Base-by-base conservation (phyloP, 2,888 invertebrate species). In the Lasioglossum morio region DNA sequence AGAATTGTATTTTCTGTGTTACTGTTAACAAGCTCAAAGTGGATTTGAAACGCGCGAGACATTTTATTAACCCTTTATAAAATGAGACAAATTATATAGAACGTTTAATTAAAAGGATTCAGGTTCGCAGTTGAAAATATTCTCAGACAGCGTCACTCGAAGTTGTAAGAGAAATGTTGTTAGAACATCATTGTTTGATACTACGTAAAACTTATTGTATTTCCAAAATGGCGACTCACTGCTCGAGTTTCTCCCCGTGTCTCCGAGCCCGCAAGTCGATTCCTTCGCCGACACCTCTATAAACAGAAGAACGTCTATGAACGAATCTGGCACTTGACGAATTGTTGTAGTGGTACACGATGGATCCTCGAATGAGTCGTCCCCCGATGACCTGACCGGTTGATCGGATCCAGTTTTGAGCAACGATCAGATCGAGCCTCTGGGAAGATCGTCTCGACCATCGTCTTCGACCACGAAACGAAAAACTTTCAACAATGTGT, bases 291-390 rank as follows among this genome's bases (percentile, higher is more conserved):
- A 8, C 66, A 8, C 66, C 34, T 16, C 66, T 66, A n/a, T 16
- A 46, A 78, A 82, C 46, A 1, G 72, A 57, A 79, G 16, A 66
- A 34, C 66, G 83, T 79, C 75, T 79, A 79, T 60, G 77, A 77
- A 70, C 69, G 77, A 78, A 60, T 83, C 82, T 63, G 83, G 75
- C 84, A 76, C 46, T 84, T 78, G 83, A 75, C 60, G 75, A 19
- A 79, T 72, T 27, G 73, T 37, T 37, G 66, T 34, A 66, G 66
- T 66, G 66, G 30, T 34, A 34, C 66, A 66, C 66, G 66, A 66
- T 34, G 66, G 66, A 34, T 66, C 34, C 30, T 34, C 66, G 66
- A 66, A 34, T 19, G 34, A 66, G 19, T 34, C 66, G 66, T 34
- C 60, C 57, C 63, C 63, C 53, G 53, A 74, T 30, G 66, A 34